Base-by-base conservation (phyloP, 1,140 invertebrate species). In the Drosophila elegans region DNA sequence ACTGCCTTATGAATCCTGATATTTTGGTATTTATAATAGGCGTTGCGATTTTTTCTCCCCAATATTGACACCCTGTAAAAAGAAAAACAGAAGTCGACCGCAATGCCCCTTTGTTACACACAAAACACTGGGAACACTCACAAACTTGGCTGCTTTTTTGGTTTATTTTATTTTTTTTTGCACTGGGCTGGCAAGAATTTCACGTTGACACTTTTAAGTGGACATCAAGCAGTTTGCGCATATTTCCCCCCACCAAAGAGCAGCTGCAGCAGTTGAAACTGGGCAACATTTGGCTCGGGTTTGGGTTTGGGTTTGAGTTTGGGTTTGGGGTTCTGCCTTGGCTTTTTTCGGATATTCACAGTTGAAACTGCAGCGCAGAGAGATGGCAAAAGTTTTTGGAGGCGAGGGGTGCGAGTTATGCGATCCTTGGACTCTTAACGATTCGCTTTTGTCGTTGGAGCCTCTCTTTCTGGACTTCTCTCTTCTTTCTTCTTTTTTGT, bases 151-250 rank as follows among this genome's bases (percentile, higher is more conserved):
- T 44, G n/a, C 62, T 36, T 36, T 3, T 10, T 39, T 51, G 63
- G 12, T 39, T 51, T 46, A 46, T 36, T 29, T 36, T 3, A 6
- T 34, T 44, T 41, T 6, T 77, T 77, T 74, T 72, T 36, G 51
- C 49, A 32, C 63, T 79, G 79, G 61, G 64, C 81, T 78, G 75
- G 64, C 80, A 89, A 84, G 84, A 89, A 89, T 89, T 89, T 89
- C 51, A 89, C 84, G 84, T 89, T 89, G 84, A 89, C 84, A 89
- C 85, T 89, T 89, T 89, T 89, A 89, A 89, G 84, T 88, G 84
- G 84, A 88, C 84, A 88, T 88, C 84, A 88, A 88, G 84, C 84
- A 84, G 84, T 88, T 88, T 89, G 84, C 84, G 84, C 80, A 88
- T 88, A 88, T 89, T 80, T 86, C 45, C 68, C 61, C 55, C 48